Evolutionary conservation across 2,888 invertebrate species (phyloP).

Genomic region (Noctua fimbriata): DNA sequence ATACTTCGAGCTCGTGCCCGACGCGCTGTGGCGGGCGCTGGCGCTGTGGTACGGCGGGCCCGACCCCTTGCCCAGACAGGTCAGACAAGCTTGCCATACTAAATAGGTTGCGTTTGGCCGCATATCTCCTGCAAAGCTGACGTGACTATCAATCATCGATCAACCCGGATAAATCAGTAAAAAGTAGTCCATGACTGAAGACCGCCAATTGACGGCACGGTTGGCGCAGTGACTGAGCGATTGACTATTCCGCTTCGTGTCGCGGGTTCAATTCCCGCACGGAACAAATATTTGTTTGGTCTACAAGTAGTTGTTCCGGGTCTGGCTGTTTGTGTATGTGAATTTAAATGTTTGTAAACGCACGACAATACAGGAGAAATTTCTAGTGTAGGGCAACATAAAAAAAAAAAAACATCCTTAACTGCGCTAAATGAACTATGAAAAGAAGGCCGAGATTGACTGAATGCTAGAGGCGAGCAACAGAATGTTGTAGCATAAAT

Average conservation of each 20-base stretch:
- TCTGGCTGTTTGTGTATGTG: background rate
- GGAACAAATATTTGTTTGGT: too few relatives aligned
- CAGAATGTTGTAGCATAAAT: background rate
- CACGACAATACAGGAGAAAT: background rate
- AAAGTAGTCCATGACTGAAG: background rate
- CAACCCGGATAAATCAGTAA: background rate
- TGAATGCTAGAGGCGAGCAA: background rate
- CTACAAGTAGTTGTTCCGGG: too few relatives aligned
- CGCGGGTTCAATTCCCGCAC: background rate
- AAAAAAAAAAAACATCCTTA: background rate
- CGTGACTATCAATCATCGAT: background rate
- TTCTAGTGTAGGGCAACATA: too few relatives aligned
- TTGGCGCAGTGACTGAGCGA: too few relatives aligned
- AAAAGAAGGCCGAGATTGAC: background rate
- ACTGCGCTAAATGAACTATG: background rate
- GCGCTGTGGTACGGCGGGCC: slow-evolving; percentile 96
- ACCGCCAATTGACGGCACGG: background rate
- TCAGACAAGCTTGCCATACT: background rate
- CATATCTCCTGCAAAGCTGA: background rate
- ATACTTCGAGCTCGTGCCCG: slow-evolving; percentile 97
- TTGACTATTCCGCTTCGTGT: too few relatives aligned
- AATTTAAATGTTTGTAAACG: background rate
- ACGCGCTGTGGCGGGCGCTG: slow-evolving; percentile 96
- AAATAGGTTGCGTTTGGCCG: background rate
- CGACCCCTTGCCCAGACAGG: slow-evolving; percentile 92